Evolutionary conservation across 2,888 invertebrate genomes (phyloP).

Genomic region (Orthosia cruda): DNA sequence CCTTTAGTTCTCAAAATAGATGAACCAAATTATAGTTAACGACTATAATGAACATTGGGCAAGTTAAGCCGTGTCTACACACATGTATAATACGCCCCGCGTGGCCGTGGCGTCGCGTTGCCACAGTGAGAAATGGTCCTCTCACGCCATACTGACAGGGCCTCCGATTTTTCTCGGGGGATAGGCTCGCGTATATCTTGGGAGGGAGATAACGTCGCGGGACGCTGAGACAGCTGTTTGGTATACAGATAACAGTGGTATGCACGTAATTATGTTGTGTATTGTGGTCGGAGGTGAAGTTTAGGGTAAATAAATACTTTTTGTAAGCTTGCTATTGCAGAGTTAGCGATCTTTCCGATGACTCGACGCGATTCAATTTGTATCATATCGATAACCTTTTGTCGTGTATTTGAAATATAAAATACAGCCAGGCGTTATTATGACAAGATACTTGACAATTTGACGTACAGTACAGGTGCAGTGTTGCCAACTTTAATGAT

Average conservation of each 20-base stretch:
- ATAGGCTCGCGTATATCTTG: conserved; percentile 81
- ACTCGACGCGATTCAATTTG: no score
- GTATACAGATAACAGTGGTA: conserved; percentile 62
- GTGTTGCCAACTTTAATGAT: no score
- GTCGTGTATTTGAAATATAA: no score
- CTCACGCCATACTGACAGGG: conserved; percentile 78
- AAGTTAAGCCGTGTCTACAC: conserved; percentile 73
- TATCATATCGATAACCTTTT: no score
- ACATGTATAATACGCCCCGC: conserved; percentile 76
- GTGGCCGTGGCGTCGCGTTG: conserved; percentile 66
- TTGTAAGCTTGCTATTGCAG: not conserved
- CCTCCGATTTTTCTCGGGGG: conserved; percentile 85
- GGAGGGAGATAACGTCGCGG: conserved; percentile 75
- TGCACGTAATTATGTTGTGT: conserved; percentile 61
- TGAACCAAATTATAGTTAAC: conserved; percentile 65
- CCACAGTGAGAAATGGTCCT: conserved; percentile 81
- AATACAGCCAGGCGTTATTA: no score
- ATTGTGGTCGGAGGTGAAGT: conserved; percentile 25
- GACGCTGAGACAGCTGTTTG: conserved; percentile 77
- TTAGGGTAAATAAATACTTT: not conserved
- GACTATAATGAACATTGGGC: conserved; percentile 70
- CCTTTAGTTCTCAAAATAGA: conserved; percentile 40
- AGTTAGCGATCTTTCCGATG: no score
- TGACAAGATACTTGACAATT: no score
- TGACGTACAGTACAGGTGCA: no score